Conservation (phyloP, 2,888 invertebrate species). For the Hedya salicella region DNA sequence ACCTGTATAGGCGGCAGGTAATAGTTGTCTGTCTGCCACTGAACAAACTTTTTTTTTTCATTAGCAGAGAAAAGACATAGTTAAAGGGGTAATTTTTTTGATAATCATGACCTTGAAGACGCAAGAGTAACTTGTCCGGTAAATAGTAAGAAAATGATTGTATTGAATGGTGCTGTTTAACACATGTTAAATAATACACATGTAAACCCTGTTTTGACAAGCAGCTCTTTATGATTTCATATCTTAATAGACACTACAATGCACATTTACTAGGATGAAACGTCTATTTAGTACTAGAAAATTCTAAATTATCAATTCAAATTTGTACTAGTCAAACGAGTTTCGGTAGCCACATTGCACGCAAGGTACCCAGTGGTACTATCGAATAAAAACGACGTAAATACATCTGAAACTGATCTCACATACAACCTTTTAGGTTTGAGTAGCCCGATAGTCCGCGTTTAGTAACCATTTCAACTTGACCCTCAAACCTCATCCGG, state of each 20-base stretch:
- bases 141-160: no score
- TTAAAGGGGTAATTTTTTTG: no score
- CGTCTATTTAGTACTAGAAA: constrained; percentile 27
- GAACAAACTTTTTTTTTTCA: no score
- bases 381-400: background rate
- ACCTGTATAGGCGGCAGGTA: no score
- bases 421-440: constrained; percentile 5
- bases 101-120: no score
- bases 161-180: no score
- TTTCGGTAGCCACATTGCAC: constrained; percentile 52
- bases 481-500: constrained; percentile 53
- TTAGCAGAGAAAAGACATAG: no score
- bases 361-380: constrained; percentile 57
- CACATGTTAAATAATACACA: no score
- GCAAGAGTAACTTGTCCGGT: no score
- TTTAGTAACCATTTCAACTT: constrained; percentile 56
- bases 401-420: background rate
- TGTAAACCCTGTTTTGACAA: no score
- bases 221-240: no score
- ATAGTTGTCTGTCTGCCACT: no score
- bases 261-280: background rate
- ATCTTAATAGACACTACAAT: background rate
- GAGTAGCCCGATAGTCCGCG: constrained; percentile 64
- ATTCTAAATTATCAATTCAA: constrained; percentile 39
- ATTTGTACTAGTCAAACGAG: constrained; percentile 36